phyloP scores from a whole-genome alignment of 2,888 invertebrate species.

The Archips crataeganus region DNA sequence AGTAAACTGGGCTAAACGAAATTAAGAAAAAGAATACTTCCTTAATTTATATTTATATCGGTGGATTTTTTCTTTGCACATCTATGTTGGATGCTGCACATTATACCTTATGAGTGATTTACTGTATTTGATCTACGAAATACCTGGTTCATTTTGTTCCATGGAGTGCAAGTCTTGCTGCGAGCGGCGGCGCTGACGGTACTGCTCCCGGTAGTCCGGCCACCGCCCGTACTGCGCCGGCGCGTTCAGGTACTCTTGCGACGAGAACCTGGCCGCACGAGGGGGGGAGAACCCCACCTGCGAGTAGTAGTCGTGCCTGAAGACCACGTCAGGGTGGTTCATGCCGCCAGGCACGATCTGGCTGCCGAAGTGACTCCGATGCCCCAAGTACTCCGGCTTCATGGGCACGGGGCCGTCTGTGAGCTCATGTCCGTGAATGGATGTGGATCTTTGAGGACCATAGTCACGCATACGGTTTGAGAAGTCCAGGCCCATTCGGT shows the following conservation, averaged over 20 bases:
- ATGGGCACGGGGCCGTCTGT: slow-evolving; percentile 70
- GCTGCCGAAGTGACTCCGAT: slow-evolving; percentile 73
- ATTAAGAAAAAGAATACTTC: too few relatives aligned
- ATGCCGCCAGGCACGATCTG: slow-evolving; percentile 74
- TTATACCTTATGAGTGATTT: not conserved
- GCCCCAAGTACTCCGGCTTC: slow-evolving; percentile 75
- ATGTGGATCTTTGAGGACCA: slow-evolving; percentile 78
- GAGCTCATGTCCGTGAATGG: slow-evolving; percentile 80
- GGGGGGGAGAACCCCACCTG: slow-evolving; percentile 76
- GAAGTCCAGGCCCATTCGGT: slow-evolving; percentile 75
- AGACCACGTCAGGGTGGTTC: slow-evolving; percentile 79
- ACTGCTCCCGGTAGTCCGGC: slow-evolving; percentile 77
- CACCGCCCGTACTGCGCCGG: slow-evolving; percentile 77
- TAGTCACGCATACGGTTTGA: slow-evolving; percentile 75
- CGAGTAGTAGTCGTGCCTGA: slow-evolving; percentile 75
- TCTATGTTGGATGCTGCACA: too few relatives aligned
- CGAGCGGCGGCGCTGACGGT: slow-evolving; percentile 77
- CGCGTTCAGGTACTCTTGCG: slow-evolving; percentile 81
- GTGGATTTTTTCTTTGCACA: too few relatives aligned
- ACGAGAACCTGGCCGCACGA: slow-evolving; percentile 77
- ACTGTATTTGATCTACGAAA: slow-evolving; percentile 8
- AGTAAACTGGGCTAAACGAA: too few relatives aligned
- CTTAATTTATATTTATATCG: too few relatives aligned
- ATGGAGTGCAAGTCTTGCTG: slow-evolving; percentile 81
- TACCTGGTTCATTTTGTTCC: slow-evolving; percentile 81